Evolutionary conservation across 2,113 vertebrate species (phyloP).

Genomic region (Pipa parva): DNA sequence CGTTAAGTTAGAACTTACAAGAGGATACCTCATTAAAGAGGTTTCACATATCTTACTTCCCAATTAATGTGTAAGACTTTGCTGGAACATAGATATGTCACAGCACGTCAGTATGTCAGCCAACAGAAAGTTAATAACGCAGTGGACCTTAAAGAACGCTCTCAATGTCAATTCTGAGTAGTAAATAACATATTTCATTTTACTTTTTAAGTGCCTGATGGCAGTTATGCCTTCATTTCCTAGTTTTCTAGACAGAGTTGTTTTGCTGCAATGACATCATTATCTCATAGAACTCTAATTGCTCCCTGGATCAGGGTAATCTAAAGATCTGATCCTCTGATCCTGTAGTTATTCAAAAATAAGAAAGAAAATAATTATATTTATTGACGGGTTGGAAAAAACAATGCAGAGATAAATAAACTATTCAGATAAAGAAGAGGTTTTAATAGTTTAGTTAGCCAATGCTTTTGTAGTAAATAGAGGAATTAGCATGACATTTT

Average conservation of each 20-base stretch:
- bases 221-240: slow-evolving; percentile 2
- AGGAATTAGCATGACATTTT: no score
- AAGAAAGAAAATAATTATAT: slow-evolving; percentile 18
- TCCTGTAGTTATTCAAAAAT: neutral
- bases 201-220: neutral
- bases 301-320: neutral
- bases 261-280: slow-evolving; percentile 51
- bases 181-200: slow-evolving; percentile 51
- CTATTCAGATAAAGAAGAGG: neutral
- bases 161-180: slow-evolving; percentile 52
- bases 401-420: neutral
- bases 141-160: slow-evolving; percentile 56
- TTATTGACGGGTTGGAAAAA: slow-evolving; percentile 11
- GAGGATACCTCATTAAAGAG: slow-evolving; percentile 76
- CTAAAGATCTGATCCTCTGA: slow-evolving; percentile 22
- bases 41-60: slow-evolving; percentile 69
- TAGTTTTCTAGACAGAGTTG: slow-evolving; percentile 2
- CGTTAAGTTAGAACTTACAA: slow-evolving; percentile 72
- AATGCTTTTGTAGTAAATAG: no score
- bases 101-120: slow-evolving; percentile 53
- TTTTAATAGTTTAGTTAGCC: no score
- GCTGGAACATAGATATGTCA: slow-evolving; percentile 57
- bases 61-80: slow-evolving; percentile 74
- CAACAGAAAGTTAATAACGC: slow-evolving; percentile 62
- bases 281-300: slow-evolving; percentile 51